phyloP scores from a whole-genome alignment of 1,140 invertebrate species.

The Bemisia tabaci region DNA sequence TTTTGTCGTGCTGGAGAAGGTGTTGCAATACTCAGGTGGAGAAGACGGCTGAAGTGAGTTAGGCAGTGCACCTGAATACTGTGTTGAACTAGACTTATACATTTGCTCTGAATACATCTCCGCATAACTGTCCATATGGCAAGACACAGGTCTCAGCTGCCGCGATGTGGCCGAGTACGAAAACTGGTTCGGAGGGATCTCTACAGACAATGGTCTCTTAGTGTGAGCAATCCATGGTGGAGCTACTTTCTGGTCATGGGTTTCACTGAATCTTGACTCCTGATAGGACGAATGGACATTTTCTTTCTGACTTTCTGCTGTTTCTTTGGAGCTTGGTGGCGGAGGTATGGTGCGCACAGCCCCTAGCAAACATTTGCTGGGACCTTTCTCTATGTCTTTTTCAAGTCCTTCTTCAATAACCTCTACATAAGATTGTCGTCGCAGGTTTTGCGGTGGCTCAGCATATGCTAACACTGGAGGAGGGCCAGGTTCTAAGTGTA shows the following conservation, averaged over 20 bases:
- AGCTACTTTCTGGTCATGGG: conserved; percentile 36
- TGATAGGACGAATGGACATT: conserved; percentile 35
- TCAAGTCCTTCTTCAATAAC: conserved; percentile 41
- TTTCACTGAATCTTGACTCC: neutral
- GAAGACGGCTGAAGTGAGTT: neutral
- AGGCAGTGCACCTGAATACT: no score
- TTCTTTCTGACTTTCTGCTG: conserved; percentile 43
- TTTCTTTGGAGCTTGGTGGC: conserved; percentile 20
- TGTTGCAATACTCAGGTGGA: neutral
- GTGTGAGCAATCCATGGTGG: conserved; percentile 30
- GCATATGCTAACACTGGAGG: conserved; percentile 49
- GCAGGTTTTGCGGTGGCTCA: conserved; percentile 26
- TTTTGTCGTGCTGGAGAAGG: neutral
- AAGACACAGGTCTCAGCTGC: neutral
- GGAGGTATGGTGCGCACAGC: conserved; percentile 36
- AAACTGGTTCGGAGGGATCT: neutral
- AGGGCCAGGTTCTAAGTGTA: conserved; percentile 40
- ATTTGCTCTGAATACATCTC: neutral
- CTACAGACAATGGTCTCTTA: conserved; percentile 34
- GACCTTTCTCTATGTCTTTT: conserved; percentile 37
- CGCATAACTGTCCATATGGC: neutral
- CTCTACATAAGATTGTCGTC: conserved; percentile 40
- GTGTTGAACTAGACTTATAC: neutral
- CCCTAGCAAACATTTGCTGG: conserved; percentile 37
- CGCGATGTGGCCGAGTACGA: neutral